Conservation (phyloP, 2,113 vertebrate species). For the Suncus etruscus region DNA sequence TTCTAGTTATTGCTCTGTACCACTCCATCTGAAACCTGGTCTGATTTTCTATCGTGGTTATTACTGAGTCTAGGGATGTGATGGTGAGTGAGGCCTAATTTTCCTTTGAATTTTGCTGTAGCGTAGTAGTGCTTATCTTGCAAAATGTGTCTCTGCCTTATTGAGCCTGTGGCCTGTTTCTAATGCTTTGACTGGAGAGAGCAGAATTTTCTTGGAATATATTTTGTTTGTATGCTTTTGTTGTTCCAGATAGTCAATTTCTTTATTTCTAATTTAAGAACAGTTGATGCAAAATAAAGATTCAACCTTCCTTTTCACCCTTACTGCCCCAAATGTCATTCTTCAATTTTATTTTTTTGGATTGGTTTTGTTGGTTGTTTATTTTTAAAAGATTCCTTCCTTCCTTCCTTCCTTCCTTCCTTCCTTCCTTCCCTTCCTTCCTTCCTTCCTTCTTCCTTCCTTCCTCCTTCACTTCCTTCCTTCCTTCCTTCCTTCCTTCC, state of each 20-base stretch:
- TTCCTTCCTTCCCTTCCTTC: too few species aligned
- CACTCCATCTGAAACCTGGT: not conserved
- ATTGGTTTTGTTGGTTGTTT: not conserved
- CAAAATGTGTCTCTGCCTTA: not conserved
- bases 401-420: too few species aligned
- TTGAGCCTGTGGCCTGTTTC: not conserved
- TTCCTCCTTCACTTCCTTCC: too few species aligned
- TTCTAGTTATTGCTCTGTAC: not conserved
- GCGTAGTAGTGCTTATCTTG: not conserved
- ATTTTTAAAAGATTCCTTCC: not conserved
- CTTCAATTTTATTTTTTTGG: not conserved
- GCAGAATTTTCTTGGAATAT: not conserved
- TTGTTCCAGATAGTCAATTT: not conserved
- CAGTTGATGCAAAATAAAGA: not conserved
- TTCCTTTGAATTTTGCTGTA: not conserved
- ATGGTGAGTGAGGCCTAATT: too few species aligned
- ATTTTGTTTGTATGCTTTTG: not conserved
- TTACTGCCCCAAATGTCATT: not conserved
- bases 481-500: too few species aligned
- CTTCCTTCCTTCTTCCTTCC: too few species aligned
- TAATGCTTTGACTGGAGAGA: not conserved
- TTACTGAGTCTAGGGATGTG: too few species aligned
- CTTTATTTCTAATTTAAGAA: not conserved
- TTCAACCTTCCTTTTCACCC: too few species aligned
- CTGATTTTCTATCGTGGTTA: not conserved